Evolutionary conservation across 2,797 vertebrate species (phyloP).

Genomic region (Eulemur rubriventer): DNA sequence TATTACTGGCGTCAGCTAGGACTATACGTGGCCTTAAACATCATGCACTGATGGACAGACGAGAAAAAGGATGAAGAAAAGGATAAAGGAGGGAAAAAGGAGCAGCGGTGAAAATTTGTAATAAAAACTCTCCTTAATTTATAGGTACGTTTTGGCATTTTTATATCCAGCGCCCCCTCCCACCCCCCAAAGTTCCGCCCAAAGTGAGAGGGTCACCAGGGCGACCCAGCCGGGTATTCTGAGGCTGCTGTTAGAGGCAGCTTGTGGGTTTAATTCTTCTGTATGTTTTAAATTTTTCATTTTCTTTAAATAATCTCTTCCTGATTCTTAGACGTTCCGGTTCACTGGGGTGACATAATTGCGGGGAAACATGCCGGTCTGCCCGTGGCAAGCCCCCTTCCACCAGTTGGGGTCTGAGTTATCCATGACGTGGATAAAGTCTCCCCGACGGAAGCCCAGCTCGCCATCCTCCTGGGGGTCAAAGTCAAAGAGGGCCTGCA

Average conservation of each 20-base stretch:
- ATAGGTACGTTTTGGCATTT: slow-evolving; percentile 89
- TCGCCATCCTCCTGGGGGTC: slow-evolving; percentile 99
- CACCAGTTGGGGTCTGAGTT: slow-evolving; percentile 98
- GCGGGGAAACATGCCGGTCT: slow-evolving; percentile 99
- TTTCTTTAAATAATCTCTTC: slow-evolving; percentile 87
- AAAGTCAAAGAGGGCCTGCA: slow-evolving; percentile 99
- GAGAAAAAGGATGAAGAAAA: slow-evolving; percentile 77
- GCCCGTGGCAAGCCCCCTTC: slow-evolving; percentile 98
- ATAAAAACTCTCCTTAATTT: slow-evolving; percentile 84
- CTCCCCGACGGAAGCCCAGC: slow-evolving; percentile 96
- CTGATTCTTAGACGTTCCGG: slow-evolving; percentile 94
- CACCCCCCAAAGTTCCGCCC: slow-evolving; percentile 84
- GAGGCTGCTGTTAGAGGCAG: slow-evolving; percentile 84
- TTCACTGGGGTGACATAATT: slow-evolving; percentile 98
- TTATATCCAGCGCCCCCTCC: slow-evolving; percentile 82
- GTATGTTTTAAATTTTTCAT: slow-evolving; percentile 54
- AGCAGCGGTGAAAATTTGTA: slow-evolving; percentile 90
- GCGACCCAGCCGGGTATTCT: slow-evolving; percentile 84
- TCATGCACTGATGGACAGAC: slow-evolving; percentile 89
- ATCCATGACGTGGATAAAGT: slow-evolving; percentile 99
- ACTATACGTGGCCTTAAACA: slow-evolving; percentile 90
- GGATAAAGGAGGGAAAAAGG: slow-evolving; percentile 83
- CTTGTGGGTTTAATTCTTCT: slow-evolving; percentile 82
- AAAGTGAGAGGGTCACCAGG: slow-evolving; percentile 83
- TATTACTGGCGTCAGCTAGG: slow-evolving; percentile 86